Evolutionary conservation across 2,888 invertebrate genomes (phyloP).

Genomic region (Pseudoips prasinana): DNA sequence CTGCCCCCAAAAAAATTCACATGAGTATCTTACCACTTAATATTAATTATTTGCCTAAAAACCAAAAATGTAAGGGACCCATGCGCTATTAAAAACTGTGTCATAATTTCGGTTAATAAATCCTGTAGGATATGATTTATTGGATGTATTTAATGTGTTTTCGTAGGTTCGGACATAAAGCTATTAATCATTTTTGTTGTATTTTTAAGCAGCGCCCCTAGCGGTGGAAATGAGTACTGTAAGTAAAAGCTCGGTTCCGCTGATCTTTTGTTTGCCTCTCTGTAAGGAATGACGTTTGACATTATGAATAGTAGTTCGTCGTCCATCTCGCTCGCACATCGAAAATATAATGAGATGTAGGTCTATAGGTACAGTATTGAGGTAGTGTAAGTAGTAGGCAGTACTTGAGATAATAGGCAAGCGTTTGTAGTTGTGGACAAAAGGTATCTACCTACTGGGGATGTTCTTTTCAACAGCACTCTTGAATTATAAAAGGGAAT

Average conservation of each 20-base stretch:
- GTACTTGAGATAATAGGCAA: constrained; percentile 16
- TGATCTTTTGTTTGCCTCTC: constrained; percentile 34
- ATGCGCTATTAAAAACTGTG: constrained; percentile 16
- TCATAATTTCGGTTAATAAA: constrained; percentile 16
- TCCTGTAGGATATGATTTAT: constrained; percentile 22
- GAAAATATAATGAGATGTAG: constrained; percentile 28
- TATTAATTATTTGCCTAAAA: not conserved
- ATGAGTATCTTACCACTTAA: not conserved
- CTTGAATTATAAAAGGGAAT: too few relatives aligned
- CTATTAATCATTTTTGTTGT: constrained; percentile 29
- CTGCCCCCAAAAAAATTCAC: not conserved
- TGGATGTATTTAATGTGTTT: constrained; percentile 25
- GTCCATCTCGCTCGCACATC: constrained; percentile 25
- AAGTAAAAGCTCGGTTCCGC: constrained; percentile 31
- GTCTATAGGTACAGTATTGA: constrained; percentile 7
- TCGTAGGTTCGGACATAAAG: constrained; percentile 15
- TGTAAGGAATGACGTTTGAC: constrained; percentile 37
- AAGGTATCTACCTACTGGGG: too few relatives aligned
- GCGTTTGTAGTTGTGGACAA: constrained; percentile 4
- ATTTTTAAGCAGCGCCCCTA: constrained; percentile 34
- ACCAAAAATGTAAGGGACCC: not conserved
- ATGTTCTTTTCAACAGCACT: too few relatives aligned
- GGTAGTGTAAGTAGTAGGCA: constrained; percentile 7
- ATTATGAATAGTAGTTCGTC: constrained; percentile 32
- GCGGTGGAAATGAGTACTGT: constrained; percentile 40